A percentile compares a stretch with the other conserved stretches of the same genome.
These are phyloP conservation scores for Geopemphigus sp. DNA, from an alignment of 1,140 invertebrate species.

Conservation along the genomic window DNA sequence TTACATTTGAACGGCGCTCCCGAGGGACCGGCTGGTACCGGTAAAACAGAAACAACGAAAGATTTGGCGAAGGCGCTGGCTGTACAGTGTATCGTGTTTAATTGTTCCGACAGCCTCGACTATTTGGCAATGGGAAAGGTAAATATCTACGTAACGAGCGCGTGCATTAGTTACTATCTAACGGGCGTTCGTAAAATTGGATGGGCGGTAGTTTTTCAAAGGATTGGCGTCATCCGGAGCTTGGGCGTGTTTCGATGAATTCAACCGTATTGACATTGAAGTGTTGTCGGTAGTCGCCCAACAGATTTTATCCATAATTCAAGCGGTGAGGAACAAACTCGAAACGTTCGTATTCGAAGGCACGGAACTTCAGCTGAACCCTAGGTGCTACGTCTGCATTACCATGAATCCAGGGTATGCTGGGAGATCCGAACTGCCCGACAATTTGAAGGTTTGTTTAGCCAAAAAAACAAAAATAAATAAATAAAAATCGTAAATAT, in stretches of 20 bases:
- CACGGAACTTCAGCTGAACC: constrained; percentile 70
- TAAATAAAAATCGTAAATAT: no score
- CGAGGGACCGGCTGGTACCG: constrained; percentile 85
- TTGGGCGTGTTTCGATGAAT: constrained; percentile 94
- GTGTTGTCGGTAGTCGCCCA: constrained; percentile 79
- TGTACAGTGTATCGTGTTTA: constrained; percentile 90
- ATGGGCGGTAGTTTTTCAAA: constrained; percentile 69
- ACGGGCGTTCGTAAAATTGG: neutral
- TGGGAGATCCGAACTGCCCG: constrained; percentile 79
- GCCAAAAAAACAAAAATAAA: neutral
- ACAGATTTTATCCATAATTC: constrained; percentile 78
- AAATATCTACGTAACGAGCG: constrained; percentile 50
- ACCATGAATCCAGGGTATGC: constrained; percentile 94
- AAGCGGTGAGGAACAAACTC: constrained; percentile 70
- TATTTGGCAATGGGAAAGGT: constrained; percentile 90
- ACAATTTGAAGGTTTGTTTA: constrained; percentile 76
- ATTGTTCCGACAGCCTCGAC: constrained; percentile 89
- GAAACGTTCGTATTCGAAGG: constrained; percentile 82
- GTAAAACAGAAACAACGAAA: constrained; percentile 88
- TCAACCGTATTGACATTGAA: constrained; percentile 90
- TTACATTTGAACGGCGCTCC: constrained; percentile 84
- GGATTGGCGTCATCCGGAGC: constrained; percentile 84
- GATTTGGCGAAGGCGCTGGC: constrained; percentile 86
- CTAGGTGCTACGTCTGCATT: constrained; percentile 83
- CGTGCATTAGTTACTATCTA: no score